Percentiles rank a stretch among this genome's conserved stretches.
Conservation (phyloP, 2,113 vertebrate genomes). For the Plectropomus leopardus region DNA sequence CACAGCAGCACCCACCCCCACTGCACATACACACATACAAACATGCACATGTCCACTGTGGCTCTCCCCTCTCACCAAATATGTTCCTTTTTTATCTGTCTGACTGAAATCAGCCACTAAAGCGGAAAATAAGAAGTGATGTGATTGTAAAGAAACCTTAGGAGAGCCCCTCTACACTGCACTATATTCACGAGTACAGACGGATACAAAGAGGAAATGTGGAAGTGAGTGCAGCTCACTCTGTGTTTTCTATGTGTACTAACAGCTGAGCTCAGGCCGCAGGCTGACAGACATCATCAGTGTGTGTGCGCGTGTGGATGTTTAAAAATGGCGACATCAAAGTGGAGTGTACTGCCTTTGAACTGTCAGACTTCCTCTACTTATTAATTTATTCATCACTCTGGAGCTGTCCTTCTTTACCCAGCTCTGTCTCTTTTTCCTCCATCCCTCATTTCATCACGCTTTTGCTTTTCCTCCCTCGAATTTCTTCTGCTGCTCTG, state of each 20-base stretch:
- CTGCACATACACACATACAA: neutral
- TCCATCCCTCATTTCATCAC: conserved; percentile 27
- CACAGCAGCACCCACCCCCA: conserved; percentile 11
- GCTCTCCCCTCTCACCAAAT: neutral
- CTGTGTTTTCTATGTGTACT: conserved; percentile 7
- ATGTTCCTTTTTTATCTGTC: too few relatives aligned
- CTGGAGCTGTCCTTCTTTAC: conserved; percentile 9
- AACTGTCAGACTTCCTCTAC: conserved; percentile 75
- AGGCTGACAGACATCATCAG: conserved; percentile 47
- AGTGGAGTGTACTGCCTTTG: conserved; percentile 73
- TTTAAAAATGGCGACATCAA: conserved; percentile 67
- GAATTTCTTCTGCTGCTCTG: conserved; percentile 19
- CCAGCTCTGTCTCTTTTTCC: conserved; percentile 8
- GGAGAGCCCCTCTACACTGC: neutral
- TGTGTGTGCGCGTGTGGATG: conserved; percentile 21
- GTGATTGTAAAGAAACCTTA: neutral
- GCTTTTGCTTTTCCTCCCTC: conserved; percentile 18
- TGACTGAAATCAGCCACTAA: neutral
- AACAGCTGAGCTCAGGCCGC: conserved; percentile 40
- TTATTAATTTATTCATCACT: conserved; percentile 74
- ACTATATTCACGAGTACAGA: neutral
- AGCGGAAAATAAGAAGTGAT: neutral
- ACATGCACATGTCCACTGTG: neutral
- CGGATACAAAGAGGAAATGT: neutral
- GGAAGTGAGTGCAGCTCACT: neutral